These are phyloP conservation scores for Campaea margaritaria DNA, from an alignment of 2,888 invertebrate genomes.

Conservation along the genomic window DNA sequence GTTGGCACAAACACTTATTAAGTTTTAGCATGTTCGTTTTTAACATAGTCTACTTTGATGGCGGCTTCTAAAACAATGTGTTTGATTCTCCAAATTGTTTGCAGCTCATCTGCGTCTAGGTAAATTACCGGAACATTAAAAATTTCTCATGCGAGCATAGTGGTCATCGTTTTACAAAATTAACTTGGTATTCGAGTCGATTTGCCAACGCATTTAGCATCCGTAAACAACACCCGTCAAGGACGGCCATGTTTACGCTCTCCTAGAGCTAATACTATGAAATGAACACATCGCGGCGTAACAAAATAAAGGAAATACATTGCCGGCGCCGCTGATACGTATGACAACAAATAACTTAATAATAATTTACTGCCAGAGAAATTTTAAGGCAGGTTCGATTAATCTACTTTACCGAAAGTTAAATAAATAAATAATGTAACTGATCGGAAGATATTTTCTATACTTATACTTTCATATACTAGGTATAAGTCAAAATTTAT, in stretches of 20 bases:
- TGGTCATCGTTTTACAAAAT: slow-evolving; percentile 51
- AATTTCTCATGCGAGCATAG: slow-evolving; percentile 28
- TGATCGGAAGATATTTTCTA: too few relatives aligned
- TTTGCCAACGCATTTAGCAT: slow-evolving; percentile 69
- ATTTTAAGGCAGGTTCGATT: not conserved
- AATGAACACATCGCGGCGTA: slow-evolving; percentile 46
- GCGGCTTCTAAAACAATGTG: not conserved
- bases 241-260: slow-evolving; percentile 72
- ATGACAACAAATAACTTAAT: slow-evolving; percentile 2
- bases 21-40: slow-evolving; percentile 25
- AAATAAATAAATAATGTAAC: not conserved
- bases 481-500: too few relatives aligned
- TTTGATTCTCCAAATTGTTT: slow-evolving; percentile 2
- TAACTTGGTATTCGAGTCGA: slow-evolving; percentile 56
- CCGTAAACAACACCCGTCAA: slow-evolving; percentile 74
- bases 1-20: slow-evolving; percentile 39
- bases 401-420: slow-evolving; percentile 1
- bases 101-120: not conserved
- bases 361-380: not conserved
- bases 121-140: slow-evolving; percentile 25
- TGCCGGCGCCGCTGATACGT: slow-evolving; percentile 8
- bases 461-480: too few relatives aligned
- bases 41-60: slow-evolving; percentile 13
- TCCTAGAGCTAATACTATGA: slow-evolving; percentile 51
- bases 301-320: slow-evolving; percentile 44